Evolutionary conservation across 2,797 vertebrate genomes (phyloP), one percentile per base, ranked within the genome.

Genomic region (Helicolenus hilgendorfi): DNA sequence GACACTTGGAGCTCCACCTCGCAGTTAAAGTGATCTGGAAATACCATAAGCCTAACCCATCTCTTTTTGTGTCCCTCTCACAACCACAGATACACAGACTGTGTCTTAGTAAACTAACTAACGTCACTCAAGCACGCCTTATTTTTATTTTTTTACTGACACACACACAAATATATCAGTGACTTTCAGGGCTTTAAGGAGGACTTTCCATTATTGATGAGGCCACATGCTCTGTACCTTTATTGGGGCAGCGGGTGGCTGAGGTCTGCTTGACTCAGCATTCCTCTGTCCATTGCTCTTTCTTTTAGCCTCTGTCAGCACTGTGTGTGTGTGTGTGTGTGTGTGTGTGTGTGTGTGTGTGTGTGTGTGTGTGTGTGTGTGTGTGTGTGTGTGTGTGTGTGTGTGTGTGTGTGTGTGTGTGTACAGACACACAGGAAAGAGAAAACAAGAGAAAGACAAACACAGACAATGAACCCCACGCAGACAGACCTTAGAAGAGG

Each of bases 201-300:
- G 92, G 93, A 95, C 86, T 65, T 91, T 97, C 77, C 85, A 97
- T 97, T 96, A 97, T 97, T 97, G 96, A 98, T 98, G 96, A 96
- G 91, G 88, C 94, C 94, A 93, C 92, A 93, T 94, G 94, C 81
- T 92, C 86, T 94, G 94, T 89, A 95, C 93, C 92, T 94, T 92
- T 94, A 94, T 84, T 90, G 84, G 86, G 87, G 83, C 72, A 87
- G 83, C 85, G 90, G 92, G 90, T 89, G 69, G 92, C 70, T 89
- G 84, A 84, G 87, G 83, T 94, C 92, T 77, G 88, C 88, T 95
- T 97, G 96, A 97, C 96, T 97, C 97, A 97, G 97, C 97, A 88
- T 87, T 97, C 94, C 92, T 92, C 83, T 85, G 79, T 83, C 86
- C 84, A 91, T 81, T 89, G 91, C 83, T 88, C 91, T 88, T 79